Evolutionary conservation across 2,113 vertebrate species (phyloP).

Genomic region (Caracal caracal): DNA sequence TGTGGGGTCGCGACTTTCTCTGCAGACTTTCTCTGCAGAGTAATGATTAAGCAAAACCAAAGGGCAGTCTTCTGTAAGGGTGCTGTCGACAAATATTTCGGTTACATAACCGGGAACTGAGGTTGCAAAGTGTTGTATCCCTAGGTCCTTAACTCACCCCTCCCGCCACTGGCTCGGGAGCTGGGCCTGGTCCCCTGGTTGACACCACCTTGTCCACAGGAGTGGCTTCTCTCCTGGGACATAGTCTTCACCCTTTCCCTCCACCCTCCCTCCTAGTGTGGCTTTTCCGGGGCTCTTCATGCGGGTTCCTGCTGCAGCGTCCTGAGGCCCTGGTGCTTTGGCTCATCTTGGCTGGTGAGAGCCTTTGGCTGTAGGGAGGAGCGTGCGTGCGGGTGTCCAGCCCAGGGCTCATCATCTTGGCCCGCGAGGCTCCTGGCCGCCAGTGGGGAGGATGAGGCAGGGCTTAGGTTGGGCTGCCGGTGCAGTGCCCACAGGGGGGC

Average conservation of each 20-base stretch:
- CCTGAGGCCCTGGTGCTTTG: rapidly evolving
- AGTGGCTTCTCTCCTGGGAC: background rate
- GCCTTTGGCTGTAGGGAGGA: background rate
- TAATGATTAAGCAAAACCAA: constrained; percentile 71
- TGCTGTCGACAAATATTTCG: constrained; percentile 73
- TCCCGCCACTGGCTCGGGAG: rapidly evolving
- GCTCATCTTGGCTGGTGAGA: too few species aligned
- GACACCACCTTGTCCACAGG: background rate
- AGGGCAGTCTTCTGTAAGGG: constrained; percentile 48
- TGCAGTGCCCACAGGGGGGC: rapidly evolving
- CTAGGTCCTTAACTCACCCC: constrained; percentile 35
- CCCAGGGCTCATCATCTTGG: background rate
- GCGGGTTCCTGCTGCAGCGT: background rate
- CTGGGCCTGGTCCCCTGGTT: background rate
- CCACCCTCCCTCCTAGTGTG: rapidly evolving
- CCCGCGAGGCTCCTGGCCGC: background rate
- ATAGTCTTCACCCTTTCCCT: rapidly evolving
- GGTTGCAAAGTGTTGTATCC: constrained; percentile 56
- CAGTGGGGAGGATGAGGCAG: background rate
- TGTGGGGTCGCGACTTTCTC: constrained; percentile 68
- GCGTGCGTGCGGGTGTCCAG: rapidly evolving
- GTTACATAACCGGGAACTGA: constrained; percentile 44
- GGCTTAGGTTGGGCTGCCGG: background rate
- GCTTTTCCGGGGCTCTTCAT: background rate
- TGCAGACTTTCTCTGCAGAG: constrained; percentile 77